Conservation (phyloP, 92 coral and sea anemone genomes). For the Desmophyllum pertusum region DNA sequence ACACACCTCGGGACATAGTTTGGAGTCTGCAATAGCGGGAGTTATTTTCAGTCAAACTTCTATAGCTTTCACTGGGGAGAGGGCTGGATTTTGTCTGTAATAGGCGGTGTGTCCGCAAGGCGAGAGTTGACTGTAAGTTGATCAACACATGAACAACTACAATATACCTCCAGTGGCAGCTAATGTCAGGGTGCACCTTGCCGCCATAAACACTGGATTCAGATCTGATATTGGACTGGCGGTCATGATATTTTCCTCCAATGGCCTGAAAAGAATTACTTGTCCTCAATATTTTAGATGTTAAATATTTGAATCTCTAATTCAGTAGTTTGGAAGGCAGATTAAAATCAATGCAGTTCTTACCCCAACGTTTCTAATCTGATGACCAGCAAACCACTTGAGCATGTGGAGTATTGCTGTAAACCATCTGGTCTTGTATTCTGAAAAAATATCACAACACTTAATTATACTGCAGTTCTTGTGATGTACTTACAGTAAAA, state of each 20-base stretch:
- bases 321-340: neutral
- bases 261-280: constrained; percentile 66
- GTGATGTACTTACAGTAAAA: neutral
- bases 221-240: constrained; percentile 93
- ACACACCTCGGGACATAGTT: no score
- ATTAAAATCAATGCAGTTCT: constrained; percentile 9
- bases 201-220: constrained; percentile 84
- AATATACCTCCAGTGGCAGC: constrained; percentile 72
- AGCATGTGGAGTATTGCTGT: constrained; percentile 78
- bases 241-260: constrained; percentile 89
- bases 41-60: no score
- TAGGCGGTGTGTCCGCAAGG: no score
- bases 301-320: neutral
- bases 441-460: constrained; percentile 25
- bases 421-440: constrained; percentile 77
- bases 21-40: no score
- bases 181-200: constrained; percentile 72
- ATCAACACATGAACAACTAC: neutral
- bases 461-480: no score
- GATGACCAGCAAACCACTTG: constrained; percentile 92
- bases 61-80: no score
- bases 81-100: no score
- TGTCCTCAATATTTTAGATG: neutral
- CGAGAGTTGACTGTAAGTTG: no score
- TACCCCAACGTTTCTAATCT: constrained; percentile 85